phyloP scores from a whole-genome alignment of 2,888 invertebrate genomes.

The Napeogenes inachia region DNA sequence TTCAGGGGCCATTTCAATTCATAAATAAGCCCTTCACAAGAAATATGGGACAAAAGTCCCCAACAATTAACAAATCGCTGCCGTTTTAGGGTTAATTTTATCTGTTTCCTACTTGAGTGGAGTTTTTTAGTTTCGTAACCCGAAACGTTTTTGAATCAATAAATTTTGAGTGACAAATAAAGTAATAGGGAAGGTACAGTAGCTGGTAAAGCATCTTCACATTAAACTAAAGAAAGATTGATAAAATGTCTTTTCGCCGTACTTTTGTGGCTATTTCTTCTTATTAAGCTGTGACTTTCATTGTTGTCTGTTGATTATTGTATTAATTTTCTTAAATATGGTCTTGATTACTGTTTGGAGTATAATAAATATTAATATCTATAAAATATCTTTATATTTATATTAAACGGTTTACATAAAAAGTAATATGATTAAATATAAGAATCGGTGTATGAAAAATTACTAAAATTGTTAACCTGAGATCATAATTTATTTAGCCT shows the following conservation, averaged over 20 bases:
- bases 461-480: no score
- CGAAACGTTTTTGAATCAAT: conserved; percentile 59
- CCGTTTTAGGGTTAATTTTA: conserved; percentile 70
- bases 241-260: neutral
- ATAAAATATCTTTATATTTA: no score
- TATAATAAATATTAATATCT: no score
- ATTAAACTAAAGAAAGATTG: conserved; percentile 10
- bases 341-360: no score
- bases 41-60: conserved; percentile 59
- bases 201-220: conserved; percentile 26
- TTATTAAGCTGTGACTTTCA: no score
- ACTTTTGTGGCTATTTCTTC: no score
- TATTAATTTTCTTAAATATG: no score
- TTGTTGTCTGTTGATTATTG: no score
- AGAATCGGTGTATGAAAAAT: no score
- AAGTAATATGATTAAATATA: no score
- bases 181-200: conserved; percentile 34
- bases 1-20: conserved; percentile 68
- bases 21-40: conserved; percentile 64
- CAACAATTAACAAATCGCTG: conserved; percentile 74
- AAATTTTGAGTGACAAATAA: conserved; percentile 59
- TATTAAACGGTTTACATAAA: no score
- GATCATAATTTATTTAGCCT: no score
- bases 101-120: conserved; percentile 54
- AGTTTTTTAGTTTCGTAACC: conserved; percentile 52